Evolutionary conservation across 2,113 vertebrate species (phyloP).

Genomic region (Eurystomus gularis): DNA sequence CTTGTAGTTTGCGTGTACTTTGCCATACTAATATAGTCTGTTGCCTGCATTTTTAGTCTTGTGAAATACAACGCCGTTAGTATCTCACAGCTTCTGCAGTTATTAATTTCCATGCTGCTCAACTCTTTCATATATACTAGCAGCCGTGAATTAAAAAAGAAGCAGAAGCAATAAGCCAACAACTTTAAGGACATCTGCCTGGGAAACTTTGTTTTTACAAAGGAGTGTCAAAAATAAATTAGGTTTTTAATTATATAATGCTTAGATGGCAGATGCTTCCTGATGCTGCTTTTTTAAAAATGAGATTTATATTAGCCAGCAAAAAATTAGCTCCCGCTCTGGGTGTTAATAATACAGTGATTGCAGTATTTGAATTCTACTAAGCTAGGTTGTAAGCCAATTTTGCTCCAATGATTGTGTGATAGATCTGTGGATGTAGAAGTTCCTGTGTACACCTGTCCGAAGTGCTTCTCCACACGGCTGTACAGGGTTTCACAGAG

Average conservation of each 20-base stretch:
- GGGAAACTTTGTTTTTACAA: background rate
- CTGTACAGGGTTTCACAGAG: background rate
- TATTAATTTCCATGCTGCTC: slow-evolving; percentile 31
- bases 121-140: background rate
- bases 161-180: background rate
- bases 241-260: background rate
- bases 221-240: background rate
- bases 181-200: background rate
- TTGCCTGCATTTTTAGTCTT: background rate
- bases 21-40: slow-evolving; percentile 10
- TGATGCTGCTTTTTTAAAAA: background rate
- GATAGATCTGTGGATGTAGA: background rate
- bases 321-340: background rate
- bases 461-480: background rate
- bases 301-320: background rate
- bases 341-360: background rate
- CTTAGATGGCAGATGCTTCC: background rate
- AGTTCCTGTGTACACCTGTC: background rate
- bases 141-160: background rate
- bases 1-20: slow-evolving; percentile 33
- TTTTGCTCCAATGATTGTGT: background rate
- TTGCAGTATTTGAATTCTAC: background rate
- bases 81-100: background rate
- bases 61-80: slow-evolving; percentile 25
- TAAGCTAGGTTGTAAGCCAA: background rate